These are phyloP conservation scores for Quadroppia sp. DNA, from an alignment of 2,888 invertebrate species.

Conservation along the genomic window DNA sequence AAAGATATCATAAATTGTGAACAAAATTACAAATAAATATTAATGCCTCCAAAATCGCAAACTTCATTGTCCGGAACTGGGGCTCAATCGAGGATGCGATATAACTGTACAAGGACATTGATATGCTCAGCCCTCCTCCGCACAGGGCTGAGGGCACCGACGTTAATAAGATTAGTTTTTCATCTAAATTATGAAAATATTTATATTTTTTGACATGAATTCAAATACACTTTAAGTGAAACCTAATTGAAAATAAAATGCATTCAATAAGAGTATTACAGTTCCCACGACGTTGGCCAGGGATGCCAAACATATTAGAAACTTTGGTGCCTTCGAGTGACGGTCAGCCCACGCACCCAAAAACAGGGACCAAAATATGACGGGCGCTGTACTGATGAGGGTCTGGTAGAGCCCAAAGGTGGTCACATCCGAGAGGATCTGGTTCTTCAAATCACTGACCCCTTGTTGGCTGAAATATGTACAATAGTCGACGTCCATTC, in stretches of 20 bases:
- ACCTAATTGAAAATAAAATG: conserved; percentile 35
- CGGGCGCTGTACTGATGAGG: conserved; percentile 23
- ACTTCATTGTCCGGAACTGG: conserved; percentile 8
- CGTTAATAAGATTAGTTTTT: conserved; percentile 1
- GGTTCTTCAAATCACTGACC: background rate
- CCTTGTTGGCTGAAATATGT: background rate
- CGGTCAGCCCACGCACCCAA: conserved; percentile 40
- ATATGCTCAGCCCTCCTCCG: conserved; percentile 12
- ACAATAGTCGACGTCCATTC: background rate
- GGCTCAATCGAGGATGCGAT: background rate
- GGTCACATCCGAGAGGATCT: conserved; percentile 38
- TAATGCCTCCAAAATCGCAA: conserved; percentile 16
- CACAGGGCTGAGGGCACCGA: conserved; percentile 9
- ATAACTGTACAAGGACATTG: conserved; percentile 24
- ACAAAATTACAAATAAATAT: conserved; percentile 11
- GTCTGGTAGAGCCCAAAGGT: conserved; percentile 32
- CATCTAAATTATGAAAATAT: background rate
- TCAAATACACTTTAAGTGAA: background rate
- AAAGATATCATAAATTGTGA: background rate
- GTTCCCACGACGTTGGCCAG: background rate
- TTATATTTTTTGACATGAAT: background rate
- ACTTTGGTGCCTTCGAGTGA: conserved; percentile 25
- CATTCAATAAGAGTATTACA: background rate
- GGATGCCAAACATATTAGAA: conserved; percentile 2
- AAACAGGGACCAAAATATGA: conserved; percentile 37